phyloP scores from a whole-genome alignment of 2,797 vertebrate genomes.

The Xyrichtys novacula region DNA sequence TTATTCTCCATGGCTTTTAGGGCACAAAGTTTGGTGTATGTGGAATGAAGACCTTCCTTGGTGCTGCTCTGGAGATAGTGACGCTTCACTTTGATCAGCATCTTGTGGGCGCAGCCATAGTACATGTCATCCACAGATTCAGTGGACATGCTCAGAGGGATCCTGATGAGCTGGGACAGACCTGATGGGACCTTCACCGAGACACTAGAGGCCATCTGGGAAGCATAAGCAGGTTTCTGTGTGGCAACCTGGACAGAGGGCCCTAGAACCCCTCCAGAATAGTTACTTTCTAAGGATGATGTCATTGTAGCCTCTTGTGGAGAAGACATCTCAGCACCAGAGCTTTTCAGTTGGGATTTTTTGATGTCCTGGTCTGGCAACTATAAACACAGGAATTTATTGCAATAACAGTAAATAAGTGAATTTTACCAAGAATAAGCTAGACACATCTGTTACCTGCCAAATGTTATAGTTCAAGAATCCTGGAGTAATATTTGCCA shows the following conservation, averaged over 20 bases:
- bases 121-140: constrained; percentile 63
- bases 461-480: no score
- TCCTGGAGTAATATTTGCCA: no score
- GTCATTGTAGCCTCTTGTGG: neutral
- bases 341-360: neutral
- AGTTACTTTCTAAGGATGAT: neutral
- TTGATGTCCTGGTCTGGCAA: neutral
- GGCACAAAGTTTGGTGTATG: constrained; percentile 31
- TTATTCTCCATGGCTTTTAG: constrained; percentile 23
- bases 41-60: constrained; percentile 13
- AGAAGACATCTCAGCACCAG: neutral
- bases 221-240: neutral
- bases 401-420: no score
- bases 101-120: constrained; percentile 43
- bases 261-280: neutral
- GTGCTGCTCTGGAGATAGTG: constrained; percentile 30
- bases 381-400: constrained; percentile 2
- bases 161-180: neutral
- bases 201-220: neutral
- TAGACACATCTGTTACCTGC: no score
- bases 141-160: constrained; percentile 37
- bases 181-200: neutral
- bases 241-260: neutral
- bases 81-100: constrained; percentile 55
- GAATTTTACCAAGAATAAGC: no score